Base-by-base conservation (phyloP, 1,140 invertebrate species). In the Antheraea pernyi region DNA sequence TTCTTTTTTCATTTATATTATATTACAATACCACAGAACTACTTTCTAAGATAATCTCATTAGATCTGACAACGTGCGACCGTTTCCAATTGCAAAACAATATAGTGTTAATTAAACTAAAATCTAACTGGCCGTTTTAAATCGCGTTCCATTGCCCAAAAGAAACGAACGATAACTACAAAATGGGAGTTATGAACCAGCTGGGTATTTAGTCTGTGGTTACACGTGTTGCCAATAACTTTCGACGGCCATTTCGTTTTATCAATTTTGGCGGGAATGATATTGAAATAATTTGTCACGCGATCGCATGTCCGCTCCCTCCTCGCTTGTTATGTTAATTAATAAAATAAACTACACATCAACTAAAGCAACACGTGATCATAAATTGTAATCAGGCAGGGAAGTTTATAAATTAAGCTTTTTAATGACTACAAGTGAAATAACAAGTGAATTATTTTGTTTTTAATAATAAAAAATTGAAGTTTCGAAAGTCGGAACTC, bases 161-260 rank as follows among this genome's bases (percentile, higher is more conserved):
- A 71, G 72, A 71, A 75, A 69, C 64, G 71, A 68, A 67, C 65
- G 71, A 69, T 73, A 78, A 63, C 58, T 67, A 58, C 69, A 13
- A 74, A 76, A 73, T 65, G 68, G 73, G 70, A 53, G 59, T 70
- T 72, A 74, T 67, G 64, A 69, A 73, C 68, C 80, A 81, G 80
- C 81, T 85, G 78, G 69, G 71, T 69, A n/a, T 53, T 67, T 68
- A 74, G 61, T 68, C 69, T 71, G 61, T 69, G 69, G 64, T 67
- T n/a, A 63, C 74, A 67, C 66, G 65, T 60, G 63, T 61, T 46
- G 37, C 66, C 70, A 71, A 70, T 67, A 70, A 80, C 82, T 83
- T 82, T 84, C 78, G 73, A 73, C 71, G 69, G 73, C 82, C 81
- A 83, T 87, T 85, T 53, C 16, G 46, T 53, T 87, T 83, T 74